phyloP scores from a whole-genome alignment of 2,888 invertebrate species.

The Polyommatus icarus region DNA sequence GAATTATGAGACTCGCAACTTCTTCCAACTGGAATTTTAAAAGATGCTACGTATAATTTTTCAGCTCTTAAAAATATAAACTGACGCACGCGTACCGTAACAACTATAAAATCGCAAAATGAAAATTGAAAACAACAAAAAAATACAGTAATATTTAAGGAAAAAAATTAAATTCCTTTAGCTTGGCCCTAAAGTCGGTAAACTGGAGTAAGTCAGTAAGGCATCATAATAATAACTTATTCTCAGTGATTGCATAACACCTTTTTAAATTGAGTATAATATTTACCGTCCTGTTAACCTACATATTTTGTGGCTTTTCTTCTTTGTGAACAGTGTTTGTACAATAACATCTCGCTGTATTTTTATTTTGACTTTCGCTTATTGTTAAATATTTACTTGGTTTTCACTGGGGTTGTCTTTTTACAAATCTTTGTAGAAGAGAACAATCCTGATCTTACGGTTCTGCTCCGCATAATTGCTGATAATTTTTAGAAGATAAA shows the following conservation, averaged over 20 bases:
- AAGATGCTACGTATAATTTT: no score
- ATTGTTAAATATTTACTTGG: background rate
- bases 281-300: slow-evolving; percentile 14
- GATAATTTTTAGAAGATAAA: no score
- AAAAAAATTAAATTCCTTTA: background rate
- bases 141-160: background rate
- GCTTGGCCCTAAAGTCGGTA: background rate
- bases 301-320: slow-evolving; percentile 4
- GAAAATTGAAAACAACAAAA: background rate
- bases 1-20: no score
- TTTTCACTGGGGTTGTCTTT: background rate
- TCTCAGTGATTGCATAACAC: slow-evolving; percentile 15
- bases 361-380: slow-evolving; percentile 4
- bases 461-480: no score
- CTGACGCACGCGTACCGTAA: no score
- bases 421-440: background rate
- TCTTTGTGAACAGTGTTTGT: background rate
- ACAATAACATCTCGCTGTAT: background rate
- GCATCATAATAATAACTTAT: slow-evolving; percentile 15
- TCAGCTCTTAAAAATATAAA: no score
- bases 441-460: no score
- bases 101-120: background rate
- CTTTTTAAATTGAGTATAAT: slow-evolving; percentile 16
- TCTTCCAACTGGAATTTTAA: background rate
- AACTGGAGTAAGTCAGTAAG: slow-evolving; percentile 27